phyloP scores from a whole-genome alignment of 2,797 vertebrate genomes.

The Pachyuromys duprasi region DNA sequence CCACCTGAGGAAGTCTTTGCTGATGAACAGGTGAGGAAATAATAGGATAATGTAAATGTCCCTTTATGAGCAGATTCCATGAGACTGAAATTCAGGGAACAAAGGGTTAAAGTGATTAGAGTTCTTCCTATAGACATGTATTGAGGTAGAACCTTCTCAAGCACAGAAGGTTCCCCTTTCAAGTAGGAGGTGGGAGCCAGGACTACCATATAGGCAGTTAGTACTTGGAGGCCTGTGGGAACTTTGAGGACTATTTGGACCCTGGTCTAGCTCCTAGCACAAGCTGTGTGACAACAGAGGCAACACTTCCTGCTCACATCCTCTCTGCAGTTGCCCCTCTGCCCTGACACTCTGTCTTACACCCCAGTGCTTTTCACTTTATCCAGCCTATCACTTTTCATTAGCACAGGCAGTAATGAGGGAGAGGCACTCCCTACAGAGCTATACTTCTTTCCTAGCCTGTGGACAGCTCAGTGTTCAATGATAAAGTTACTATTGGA shows the following conservation, averaged over 20 bases:
- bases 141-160: neutral
- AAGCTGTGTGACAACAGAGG: neutral
- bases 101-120: neutral
- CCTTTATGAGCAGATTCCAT: neutral
- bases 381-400: neutral
- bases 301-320: neutral
- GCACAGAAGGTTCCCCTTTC: neutral
- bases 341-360: neutral
- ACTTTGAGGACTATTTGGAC: neutral
- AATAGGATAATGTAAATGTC: neutral
- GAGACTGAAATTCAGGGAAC: constrained; percentile 26
- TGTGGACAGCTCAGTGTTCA: neutral
- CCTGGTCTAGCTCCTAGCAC: neutral
- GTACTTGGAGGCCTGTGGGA: neutral
- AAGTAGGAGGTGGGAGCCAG: neutral
- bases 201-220: neutral
- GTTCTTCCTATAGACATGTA: neutral
- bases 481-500: neutral
- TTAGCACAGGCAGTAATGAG: neutral
- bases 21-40: constrained; percentile 13
- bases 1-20: neutral
- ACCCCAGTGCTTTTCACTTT: neutral
- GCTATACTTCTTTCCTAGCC: neutral
- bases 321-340: neutral
- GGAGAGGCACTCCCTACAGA: neutral